Conservation (phyloP, 2,888 invertebrate species). For the Acrobasis consociella region DNA sequence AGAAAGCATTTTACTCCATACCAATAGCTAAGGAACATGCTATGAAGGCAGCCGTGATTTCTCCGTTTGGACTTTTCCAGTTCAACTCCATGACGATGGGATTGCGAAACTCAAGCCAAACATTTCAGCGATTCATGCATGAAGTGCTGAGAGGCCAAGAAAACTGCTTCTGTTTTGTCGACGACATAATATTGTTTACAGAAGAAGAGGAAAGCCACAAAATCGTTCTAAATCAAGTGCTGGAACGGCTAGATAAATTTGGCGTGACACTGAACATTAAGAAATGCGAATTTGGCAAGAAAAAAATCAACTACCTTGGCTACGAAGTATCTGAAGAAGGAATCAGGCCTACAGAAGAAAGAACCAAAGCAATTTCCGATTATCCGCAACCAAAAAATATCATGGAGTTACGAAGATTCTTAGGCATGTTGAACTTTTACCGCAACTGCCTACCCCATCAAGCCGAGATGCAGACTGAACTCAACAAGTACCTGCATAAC, state of each 20-base stretch:
- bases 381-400: constrained; percentile 29
- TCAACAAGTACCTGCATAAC: constrained; percentile 32
- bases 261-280: constrained; percentile 30
- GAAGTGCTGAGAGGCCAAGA: constrained; percentile 32
- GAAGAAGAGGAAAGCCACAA: constrained; percentile 11
- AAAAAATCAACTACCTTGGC: constrained; percentile 26
- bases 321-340: constrained; percentile 29
- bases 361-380: constrained; percentile 21
- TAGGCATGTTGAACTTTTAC: constrained; percentile 36
- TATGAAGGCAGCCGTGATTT: constrained; percentile 39
- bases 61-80: constrained; percentile 47
- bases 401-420: constrained; percentile 30
- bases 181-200: constrained; percentile 10
- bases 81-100: constrained; percentile 43
- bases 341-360: constrained; percentile 26
- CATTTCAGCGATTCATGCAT: constrained; percentile 41
- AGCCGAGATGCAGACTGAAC: constrained; percentile 26
- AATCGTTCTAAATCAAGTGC: constrained; percentile 18
- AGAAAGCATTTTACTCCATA: constrained; percentile 26
- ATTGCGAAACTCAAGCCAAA: constrained; percentile 43
- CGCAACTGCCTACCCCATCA: constrained; percentile 27
- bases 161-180: constrained; percentile 18
- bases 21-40: constrained; percentile 20
- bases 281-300: constrained; percentile 30
- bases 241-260: constrained; percentile 25